phyloP scores from a whole-genome alignment of 2,888 invertebrate species.

The Endomychus coccineus region DNA sequence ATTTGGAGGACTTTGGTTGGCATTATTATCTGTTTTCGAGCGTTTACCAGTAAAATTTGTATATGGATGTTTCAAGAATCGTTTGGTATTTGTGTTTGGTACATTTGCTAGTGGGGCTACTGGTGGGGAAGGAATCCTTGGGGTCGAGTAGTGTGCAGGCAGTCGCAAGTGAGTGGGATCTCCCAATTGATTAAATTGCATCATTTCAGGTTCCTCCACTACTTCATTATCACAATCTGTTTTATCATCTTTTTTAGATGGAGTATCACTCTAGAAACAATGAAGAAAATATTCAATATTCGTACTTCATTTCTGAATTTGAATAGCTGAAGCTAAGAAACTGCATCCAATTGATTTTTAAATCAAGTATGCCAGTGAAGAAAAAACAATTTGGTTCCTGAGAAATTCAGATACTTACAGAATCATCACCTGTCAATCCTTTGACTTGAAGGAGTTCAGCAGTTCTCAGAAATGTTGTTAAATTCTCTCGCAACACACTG shows the following conservation, averaged over 20 bases:
- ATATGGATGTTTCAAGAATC: not conserved
- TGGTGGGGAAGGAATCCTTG: constrained; percentile 14
- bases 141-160: constrained; percentile 9
- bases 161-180: constrained; percentile 25
- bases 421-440: constrained; percentile 53
- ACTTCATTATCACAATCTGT: constrained; percentile 32
- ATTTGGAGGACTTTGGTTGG: constrained; percentile 10
- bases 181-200: constrained; percentile 29
- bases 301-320: not conserved
- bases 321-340: not conserved
- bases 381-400: too few relatives aligned
- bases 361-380: too few relatives aligned
- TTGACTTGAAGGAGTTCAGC: constrained; percentile 65
- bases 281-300: too few relatives aligned
- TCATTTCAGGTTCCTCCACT: constrained; percentile 22
- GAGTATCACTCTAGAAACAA: constrained; percentile 36
- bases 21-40: constrained; percentile 15
- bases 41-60: constrained; percentile 14
- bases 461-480: constrained; percentile 61
- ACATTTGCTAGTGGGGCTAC: constrained; percentile 1
- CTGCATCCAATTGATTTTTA: not conserved
- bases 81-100: constrained; percentile 5
- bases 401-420: constrained; percentile 33
- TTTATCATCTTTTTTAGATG: constrained; percentile 39
- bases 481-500: constrained; percentile 61